These are phyloP conservation scores for Ochlodes sylvanus DNA, from an alignment of 2,888 invertebrate genomes.

Conservation along the genomic window DNA sequence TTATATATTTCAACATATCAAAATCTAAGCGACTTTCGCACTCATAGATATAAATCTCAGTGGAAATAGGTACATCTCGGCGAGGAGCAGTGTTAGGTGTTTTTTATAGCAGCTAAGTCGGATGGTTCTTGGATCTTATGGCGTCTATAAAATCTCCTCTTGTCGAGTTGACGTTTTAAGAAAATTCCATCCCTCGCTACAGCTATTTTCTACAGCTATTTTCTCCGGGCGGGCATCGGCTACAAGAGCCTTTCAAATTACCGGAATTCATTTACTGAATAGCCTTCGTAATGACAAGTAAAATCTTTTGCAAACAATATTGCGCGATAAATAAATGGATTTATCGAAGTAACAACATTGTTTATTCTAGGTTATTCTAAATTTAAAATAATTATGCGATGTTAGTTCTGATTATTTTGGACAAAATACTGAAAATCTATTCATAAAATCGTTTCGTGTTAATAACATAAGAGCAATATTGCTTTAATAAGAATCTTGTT, in stretches of 20 bases:
- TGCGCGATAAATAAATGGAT: constrained; percentile 65
- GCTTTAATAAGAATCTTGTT: no score
- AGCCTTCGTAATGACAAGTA: constrained; percentile 66
- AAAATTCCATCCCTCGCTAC: constrained; percentile 60
- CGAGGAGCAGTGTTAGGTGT: constrained; percentile 57
- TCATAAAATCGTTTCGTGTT: no score
- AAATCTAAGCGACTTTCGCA: background rate
- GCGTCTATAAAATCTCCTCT: constrained; percentile 73
- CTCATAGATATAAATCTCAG: constrained; percentile 28
- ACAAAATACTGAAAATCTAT: no score
- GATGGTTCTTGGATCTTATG: constrained; percentile 75
- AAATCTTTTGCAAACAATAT: constrained; percentile 60
- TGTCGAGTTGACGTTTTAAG: constrained; percentile 75
- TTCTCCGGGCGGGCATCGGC: constrained; percentile 53
- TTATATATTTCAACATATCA: background rate
- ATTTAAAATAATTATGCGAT: background rate
- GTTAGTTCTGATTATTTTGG: no score
- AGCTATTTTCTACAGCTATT: constrained; percentile 51
- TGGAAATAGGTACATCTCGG: constrained; percentile 39
- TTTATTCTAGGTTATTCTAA: constrained; percentile 23
- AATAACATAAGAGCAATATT: no score
- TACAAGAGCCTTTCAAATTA: constrained; percentile 74
- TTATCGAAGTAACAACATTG: constrained; percentile 57
- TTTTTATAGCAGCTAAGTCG: constrained; percentile 72
- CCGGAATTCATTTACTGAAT: constrained; percentile 70